Evolutionary conservation across 2,113 vertebrate species (phyloP).

Genomic region (Ceyx melanurus): DNA sequence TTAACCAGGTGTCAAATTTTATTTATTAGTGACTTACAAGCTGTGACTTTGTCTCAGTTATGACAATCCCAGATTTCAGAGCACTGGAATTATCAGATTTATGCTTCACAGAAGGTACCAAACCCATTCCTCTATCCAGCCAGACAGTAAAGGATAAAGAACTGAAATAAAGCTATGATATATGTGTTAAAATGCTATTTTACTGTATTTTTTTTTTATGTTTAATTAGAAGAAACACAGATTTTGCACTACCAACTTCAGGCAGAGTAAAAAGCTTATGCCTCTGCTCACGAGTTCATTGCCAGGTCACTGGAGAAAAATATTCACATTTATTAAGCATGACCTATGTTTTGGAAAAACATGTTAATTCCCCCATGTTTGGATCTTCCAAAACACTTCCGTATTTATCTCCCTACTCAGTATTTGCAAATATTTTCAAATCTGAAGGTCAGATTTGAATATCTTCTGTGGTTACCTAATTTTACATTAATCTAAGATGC

Average conservation of each 20-base stretch:
- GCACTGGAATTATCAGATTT: constrained; percentile 21
- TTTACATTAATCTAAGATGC: neutral
- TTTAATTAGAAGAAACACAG: neutral
- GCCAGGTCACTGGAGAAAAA: constrained; percentile 32
- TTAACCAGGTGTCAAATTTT: neutral
- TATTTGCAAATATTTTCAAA: constrained; percentile 3
- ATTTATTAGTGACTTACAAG: neutral
- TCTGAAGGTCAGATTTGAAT: neutral
- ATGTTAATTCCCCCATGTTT: neutral
- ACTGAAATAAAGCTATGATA: neutral
- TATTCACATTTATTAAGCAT: constrained; percentile 21
- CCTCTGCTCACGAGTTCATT: constrained; percentile 28
- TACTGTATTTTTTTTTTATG: neutral
- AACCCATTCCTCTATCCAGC: constrained; percentile 4
- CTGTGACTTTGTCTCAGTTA: constrained; percentile 7
- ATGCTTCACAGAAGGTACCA: constrained; percentile 44
- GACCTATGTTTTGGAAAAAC: constrained; percentile 32
- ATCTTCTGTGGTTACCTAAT: neutral
- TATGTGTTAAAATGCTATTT: neutral
- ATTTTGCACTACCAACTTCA: neutral
- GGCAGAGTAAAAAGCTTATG: neutral
- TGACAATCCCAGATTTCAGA: neutral
- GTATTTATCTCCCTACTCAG: neutral
- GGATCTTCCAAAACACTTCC: constrained; percentile 7
- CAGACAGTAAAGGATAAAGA: neutral